Conservation (phyloP, 2,797 vertebrate species). For the Spinus pinus region DNA sequence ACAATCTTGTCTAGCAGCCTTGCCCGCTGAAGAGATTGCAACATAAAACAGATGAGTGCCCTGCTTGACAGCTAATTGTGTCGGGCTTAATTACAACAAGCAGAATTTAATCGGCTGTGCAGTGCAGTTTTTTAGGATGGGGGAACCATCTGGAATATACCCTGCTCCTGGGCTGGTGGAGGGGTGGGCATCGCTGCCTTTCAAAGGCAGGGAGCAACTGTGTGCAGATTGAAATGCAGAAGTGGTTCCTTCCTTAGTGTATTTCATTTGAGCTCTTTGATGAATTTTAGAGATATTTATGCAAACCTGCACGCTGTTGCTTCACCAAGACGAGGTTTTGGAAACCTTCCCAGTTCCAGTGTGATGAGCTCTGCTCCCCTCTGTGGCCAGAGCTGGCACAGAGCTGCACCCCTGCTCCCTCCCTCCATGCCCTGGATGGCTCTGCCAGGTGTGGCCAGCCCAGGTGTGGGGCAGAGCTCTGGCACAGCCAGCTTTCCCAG, state of each 20-base stretch:
- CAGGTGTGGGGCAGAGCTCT: neutral
- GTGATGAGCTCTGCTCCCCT: neutral
- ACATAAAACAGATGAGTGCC: constrained; percentile 75
- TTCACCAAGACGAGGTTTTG: neutral
- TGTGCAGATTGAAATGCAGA: neutral
- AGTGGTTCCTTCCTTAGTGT: neutral
- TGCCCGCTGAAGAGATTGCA: constrained; percentile 77
- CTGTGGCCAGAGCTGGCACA: neutral
- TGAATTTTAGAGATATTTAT: constrained; percentile 39
- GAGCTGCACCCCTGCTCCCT: neutral
- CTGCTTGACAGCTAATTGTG: constrained; percentile 86
- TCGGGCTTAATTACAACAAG: constrained; percentile 90
- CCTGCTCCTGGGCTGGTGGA: constrained; percentile 37
- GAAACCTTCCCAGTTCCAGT: neutral
- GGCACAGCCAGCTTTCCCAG: rapidly evolving
- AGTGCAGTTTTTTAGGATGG: constrained; percentile 68
- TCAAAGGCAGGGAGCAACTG: neutral
- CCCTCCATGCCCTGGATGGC: rapidly evolving
- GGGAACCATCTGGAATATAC: constrained; percentile 68
- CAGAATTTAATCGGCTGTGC: constrained; percentile 84
- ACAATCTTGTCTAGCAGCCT: constrained; percentile 64
- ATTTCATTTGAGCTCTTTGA: constrained; percentile 6
- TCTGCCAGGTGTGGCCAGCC: neutral
- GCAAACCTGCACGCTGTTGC: neutral
- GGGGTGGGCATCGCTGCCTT: neutral